Percentiles rank a stretch among this genome's conserved stretches.
Evolutionary conservation across 2,888 invertebrate genomes (phyloP).

Genomic region (Cactoblastis cactorum): DNA sequence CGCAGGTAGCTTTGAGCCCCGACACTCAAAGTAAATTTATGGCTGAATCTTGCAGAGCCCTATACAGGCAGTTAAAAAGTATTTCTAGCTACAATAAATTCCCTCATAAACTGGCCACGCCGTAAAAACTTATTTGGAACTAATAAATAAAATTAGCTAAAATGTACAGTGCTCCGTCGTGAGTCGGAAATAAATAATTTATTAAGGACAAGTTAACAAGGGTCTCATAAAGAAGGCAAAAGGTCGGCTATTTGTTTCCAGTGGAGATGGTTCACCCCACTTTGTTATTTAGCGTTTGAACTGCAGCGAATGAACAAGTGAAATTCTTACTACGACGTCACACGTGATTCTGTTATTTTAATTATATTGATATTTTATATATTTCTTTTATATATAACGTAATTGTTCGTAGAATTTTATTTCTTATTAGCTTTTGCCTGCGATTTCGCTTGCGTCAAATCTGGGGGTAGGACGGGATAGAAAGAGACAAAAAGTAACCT

Average conservation of each 20-base stretch:
- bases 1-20: slow-evolving; percentile 11
- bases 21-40: slow-evolving; percentile 23
- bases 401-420: too few relatives aligned
- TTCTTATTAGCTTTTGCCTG: too few relatives aligned
- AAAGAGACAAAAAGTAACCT: too few relatives aligned
- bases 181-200: slow-evolving; percentile 72
- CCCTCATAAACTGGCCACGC: slow-evolving; percentile 32
- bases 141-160: slow-evolving; percentile 65
- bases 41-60: slow-evolving; percentile 27
- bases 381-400: too few relatives aligned
- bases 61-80: slow-evolving; percentile 28
- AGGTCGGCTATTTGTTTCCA: slow-evolving; percentile 77
- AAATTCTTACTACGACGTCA: not conserved
- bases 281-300: slow-evolving; percentile 72
- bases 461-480: too few relatives aligned
- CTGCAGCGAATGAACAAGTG: slow-evolving; percentile 30
- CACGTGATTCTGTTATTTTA: not conserved
- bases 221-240: slow-evolving; percentile 79
- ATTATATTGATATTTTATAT: not conserved
- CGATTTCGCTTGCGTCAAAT: too few relatives aligned
- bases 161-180: slow-evolving; percentile 49
- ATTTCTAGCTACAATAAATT: slow-evolving; percentile 34
- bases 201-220: slow-evolving; percentile 78
- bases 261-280: slow-evolving; percentile 64
- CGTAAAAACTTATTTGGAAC: slow-evolving; percentile 51